Evolutionary conservation across 1,140 invertebrate species (phyloP).

Genomic region (Reticulitermes speratus): DNA sequence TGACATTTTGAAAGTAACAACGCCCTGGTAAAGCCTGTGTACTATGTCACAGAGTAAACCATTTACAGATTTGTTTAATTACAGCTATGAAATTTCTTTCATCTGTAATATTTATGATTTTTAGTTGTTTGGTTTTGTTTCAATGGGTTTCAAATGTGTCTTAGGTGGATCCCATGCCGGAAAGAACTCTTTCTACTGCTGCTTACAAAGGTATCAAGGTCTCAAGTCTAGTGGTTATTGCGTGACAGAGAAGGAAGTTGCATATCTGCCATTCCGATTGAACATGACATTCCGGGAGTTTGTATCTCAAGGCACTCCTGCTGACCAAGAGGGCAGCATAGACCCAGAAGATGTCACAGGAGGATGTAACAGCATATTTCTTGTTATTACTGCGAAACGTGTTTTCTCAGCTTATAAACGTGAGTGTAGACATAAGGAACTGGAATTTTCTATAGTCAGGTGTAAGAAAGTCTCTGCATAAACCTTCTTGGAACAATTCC

Average conservation of each 20-base stretch:
- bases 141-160: not conserved
- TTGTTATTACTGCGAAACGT: conserved; percentile 70
- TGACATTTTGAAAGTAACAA: no score
- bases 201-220: conserved; percentile 55
- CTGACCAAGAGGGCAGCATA: conserved; percentile 38
- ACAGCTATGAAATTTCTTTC: no score
- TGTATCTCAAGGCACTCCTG: conserved; percentile 56
- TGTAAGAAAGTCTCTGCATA: not conserved
- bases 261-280: conserved; percentile 72
- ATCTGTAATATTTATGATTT: no score
- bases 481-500: no score
- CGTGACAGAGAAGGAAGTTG: conserved; percentile 57
- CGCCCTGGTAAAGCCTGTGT: no score
- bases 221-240: conserved; percentile 57
- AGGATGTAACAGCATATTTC: conserved; percentile 51
- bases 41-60: no score
- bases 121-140: no score
- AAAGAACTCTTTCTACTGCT: conserved; percentile 45
- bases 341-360: conserved; percentile 38
- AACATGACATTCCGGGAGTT: conserved; percentile 58
- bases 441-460: not conserved
- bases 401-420: conserved; percentile 74
- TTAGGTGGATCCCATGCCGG: not conserved
- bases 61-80: no score
- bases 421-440: conserved; percentile 46